Evolutionary conservation across 2,797 vertebrate genomes (phyloP).

Genomic region (Botia almorhae): DNA sequence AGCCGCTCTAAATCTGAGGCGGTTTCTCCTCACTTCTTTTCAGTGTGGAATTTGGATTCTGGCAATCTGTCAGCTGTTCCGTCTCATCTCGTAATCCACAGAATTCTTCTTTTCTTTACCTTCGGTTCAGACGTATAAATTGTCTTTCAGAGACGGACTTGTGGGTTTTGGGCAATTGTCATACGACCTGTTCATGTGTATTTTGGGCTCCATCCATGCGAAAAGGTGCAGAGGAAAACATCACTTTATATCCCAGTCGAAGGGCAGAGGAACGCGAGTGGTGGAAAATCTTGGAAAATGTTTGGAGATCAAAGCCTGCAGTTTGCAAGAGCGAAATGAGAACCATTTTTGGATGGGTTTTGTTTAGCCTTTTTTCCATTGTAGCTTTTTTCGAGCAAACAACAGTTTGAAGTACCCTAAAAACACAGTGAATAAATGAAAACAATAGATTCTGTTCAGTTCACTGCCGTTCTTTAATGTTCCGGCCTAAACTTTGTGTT

Average conservation of each 20-base stretch:
- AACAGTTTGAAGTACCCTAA: conserved; percentile 14
- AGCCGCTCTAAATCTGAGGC: conserved; percentile 51
- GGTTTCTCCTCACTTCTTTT: conserved; percentile 45
- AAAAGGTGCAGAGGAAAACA: conserved; percentile 34
- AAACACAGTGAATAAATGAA: conserved; percentile 2
- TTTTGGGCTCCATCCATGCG: conserved; percentile 24
- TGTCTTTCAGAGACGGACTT: conserved; percentile 32
- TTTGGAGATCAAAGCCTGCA: conserved; percentile 25
- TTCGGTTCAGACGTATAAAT: conserved; percentile 24
- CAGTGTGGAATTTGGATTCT: conserved; percentile 49
- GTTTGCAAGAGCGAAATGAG: conserved; percentile 31
- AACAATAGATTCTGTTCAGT: not conserved
- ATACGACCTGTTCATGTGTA: conserved; percentile 53
- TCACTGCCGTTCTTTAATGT: not conserved
- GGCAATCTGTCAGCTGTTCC: conserved; percentile 38
- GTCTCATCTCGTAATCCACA: conserved; percentile 49
- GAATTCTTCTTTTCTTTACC: conserved; percentile 45
- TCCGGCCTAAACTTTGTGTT: not conserved
- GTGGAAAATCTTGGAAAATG: conserved; percentile 16
- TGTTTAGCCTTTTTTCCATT: not conserved
- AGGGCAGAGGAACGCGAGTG: conserved; percentile 12
- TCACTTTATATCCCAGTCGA: conserved; percentile 42
- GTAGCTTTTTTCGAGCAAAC: conserved; percentile 6
- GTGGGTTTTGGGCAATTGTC: conserved; percentile 54
- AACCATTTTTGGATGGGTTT: conserved; percentile 11